These are phyloP conservation scores for Limenitis camilla DNA, from an alignment of 2,888 invertebrate genomes.

Conservation along the genomic window DNA sequence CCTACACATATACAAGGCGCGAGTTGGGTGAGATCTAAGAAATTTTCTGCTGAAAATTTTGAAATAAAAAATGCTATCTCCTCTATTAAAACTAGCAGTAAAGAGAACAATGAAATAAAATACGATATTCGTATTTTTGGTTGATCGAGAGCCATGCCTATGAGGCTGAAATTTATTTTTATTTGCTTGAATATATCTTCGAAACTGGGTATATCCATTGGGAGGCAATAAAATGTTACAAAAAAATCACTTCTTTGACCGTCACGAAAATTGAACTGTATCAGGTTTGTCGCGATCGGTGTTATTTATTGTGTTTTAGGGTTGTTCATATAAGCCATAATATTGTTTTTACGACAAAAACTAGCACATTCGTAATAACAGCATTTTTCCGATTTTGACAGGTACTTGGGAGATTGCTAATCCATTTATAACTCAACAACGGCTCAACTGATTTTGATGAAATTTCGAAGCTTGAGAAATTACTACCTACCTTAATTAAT, in stretches of 20 bases:
- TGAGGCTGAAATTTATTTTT: slow-evolving; percentile 41
- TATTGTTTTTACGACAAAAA: too few relatives aligned
- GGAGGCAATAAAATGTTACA: neutral
- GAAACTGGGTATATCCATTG: slow-evolving; percentile 35
- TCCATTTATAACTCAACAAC: too few relatives aligned
- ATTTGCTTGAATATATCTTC: slow-evolving; percentile 44
- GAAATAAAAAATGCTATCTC: slow-evolving; percentile 42
- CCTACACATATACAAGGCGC: slow-evolving; percentile 47
- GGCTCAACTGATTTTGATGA: too few relatives aligned
- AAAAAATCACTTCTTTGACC: neutral
- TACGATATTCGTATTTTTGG: slow-evolving; percentile 34
- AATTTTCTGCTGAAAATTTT: slow-evolving; percentile 43
- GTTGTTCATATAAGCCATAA: slow-evolving; percentile 5
- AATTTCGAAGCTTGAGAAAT: too few relatives aligned
- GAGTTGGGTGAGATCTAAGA: slow-evolving; percentile 46
- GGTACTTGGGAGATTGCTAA: too few relatives aligned
- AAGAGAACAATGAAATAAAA: slow-evolving; percentile 24
- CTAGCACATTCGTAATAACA: too few relatives aligned
- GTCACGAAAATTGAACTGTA: slow-evolving; percentile 10
- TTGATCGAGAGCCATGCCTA: slow-evolving; percentile 41
- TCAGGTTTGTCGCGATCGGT: neutral
- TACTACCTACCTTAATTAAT: too few relatives aligned
- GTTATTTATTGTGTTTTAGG: slow-evolving; percentile 3
- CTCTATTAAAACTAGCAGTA: slow-evolving; percentile 32
- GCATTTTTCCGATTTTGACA: too few relatives aligned